Evolutionary conservation across 2,113 vertebrate genomes (phyloP), one percentile per base, ranked within the genome.

Genomic region (Toxostoma redivivum): DNA sequence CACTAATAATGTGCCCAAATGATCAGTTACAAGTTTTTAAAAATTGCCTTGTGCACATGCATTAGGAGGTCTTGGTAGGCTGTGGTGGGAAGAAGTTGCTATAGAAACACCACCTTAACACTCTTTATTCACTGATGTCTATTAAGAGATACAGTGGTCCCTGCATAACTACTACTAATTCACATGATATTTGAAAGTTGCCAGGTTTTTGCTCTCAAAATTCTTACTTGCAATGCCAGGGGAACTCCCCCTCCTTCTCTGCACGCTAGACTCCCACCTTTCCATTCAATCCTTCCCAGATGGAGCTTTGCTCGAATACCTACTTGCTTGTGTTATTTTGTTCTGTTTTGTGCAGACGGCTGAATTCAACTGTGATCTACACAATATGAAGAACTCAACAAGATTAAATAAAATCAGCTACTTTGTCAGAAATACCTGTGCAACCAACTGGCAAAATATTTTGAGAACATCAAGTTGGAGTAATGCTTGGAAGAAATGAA

Each of bases 51-150:
- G 23, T 92, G 85, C 91, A 92, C 42, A 81, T 51, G 53, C 66
- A 78, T 86, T 95, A 92, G 89, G 61, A 97, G 31, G 17, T 84
- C 81, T 40, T 91, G 44, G 53, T 80, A 69, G 30, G 40, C 69
- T 69, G 72, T 10, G 2, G 57, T 0, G 3, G 73, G 82, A 95
- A 95, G 37, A 90, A 88, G 94, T 96, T 97, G 92, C 89, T 97
- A 96, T 95, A 95, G 92, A 78, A 96, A 97, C 64, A 47, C 45
- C n/a, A 44, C 51, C 57, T 93, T 92, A 91, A 93, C 62, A 15
- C 18, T 50, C 45, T 94, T 30, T 58, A 51, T 62, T 94, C 94
- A 73, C 65, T 88, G 22, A 61, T 89, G 81, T 60, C 66, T 95
- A 44, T 92, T 65, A 95, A 90, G 53, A 93, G 65, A 94, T 42